A percentile compares a stretch with the other conserved stretches of the same genome.
phyloP scores from a whole-genome alignment of 1,140 invertebrate genomes.

The Eufriesea mexicana region DNA sequence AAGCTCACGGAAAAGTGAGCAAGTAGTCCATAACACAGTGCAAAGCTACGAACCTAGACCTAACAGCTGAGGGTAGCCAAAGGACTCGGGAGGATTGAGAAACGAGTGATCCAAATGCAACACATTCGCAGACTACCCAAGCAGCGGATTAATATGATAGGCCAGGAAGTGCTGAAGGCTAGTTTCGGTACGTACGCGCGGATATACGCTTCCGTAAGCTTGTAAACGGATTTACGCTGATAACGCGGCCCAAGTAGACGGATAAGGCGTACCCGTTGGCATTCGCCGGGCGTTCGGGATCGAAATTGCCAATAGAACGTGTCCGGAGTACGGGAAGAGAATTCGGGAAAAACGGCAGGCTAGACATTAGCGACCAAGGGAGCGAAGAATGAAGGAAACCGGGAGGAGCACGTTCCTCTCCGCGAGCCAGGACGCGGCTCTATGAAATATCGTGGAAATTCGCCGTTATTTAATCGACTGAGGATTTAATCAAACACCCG shows the following conservation, averaged over 20 bases:
- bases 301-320: constrained; percentile 69
- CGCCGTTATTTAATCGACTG: constrained; percentile 25
- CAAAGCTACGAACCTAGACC: too few relatives aligned
- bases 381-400: constrained; percentile 13
- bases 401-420: constrained; percentile 7
- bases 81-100: too few relatives aligned
- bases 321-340: constrained; percentile 54
- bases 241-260: constrained; percentile 56
- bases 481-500: background rate
- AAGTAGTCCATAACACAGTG: too few relatives aligned
- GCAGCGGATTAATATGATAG: constrained; percentile 38
- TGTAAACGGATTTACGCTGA: constrained; percentile 69
- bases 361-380: constrained; percentile 52
- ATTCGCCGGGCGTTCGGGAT: constrained; percentile 60
- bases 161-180: background rate
- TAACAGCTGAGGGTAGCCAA: too few relatives aligned
- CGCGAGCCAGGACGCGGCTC: background rate
- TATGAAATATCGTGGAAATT: constrained; percentile 46
- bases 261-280: constrained; percentile 61
- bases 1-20: too few relatives aligned
- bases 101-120: background rate
- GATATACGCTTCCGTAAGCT: constrained; percentile 54
- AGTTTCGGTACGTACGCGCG: constrained; percentile 22
- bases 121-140: background rate
- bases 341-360: constrained; percentile 56